Percentiles rank a stretch among this genome's conserved stretches.
These are phyloP conservation scores for Chorisops tibialis DNA, from an alignment of 2,888 invertebrate genomes.

Conservation along the genomic window DNA sequence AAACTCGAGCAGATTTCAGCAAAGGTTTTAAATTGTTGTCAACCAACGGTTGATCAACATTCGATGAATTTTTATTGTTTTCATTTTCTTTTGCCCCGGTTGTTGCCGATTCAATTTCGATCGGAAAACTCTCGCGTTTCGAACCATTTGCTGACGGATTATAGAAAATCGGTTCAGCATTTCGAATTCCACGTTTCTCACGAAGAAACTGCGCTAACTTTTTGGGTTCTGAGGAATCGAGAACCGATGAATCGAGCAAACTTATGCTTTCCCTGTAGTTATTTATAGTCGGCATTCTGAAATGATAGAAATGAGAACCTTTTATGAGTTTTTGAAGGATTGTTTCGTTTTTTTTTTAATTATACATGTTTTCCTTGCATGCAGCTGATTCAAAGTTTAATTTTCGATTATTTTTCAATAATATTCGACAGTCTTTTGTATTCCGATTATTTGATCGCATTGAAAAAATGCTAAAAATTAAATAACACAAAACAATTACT, in stretches of 20 bases:
- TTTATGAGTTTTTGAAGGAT: background rate
- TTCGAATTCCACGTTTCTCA: background rate
- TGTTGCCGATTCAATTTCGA: background rate
- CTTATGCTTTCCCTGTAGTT: background rate
- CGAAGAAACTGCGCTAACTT: slow-evolving; percentile 5
- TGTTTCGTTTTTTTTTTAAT: background rate
- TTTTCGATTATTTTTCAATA: slow-evolving; percentile 7
- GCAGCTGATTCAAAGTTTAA: background rate
- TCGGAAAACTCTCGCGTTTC: slow-evolving; percentile 10
- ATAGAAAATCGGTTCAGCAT: background rate
- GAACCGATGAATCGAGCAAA: background rate
- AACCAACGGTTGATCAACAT: background rate
- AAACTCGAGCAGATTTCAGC: background rate
- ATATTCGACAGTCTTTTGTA: background rate
- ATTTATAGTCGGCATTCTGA: background rate
- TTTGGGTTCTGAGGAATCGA: slow-evolving; percentile 5
- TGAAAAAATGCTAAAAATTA: background rate
- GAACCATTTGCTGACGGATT: background rate
- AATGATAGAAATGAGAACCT: background rate
- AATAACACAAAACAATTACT: too few relatives aligned
- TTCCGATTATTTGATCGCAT: background rate
- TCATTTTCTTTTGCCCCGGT: too few relatives aligned
- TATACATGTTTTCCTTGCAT: background rate
- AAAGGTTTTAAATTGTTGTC: too few relatives aligned
- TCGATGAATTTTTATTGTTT: background rate